Evolutionary conservation across 53 echinoderm and acorn worm species (phyloP), one percentile per base, ranked within the genome.

Genomic region (Holothuria leucospilota): DNA sequence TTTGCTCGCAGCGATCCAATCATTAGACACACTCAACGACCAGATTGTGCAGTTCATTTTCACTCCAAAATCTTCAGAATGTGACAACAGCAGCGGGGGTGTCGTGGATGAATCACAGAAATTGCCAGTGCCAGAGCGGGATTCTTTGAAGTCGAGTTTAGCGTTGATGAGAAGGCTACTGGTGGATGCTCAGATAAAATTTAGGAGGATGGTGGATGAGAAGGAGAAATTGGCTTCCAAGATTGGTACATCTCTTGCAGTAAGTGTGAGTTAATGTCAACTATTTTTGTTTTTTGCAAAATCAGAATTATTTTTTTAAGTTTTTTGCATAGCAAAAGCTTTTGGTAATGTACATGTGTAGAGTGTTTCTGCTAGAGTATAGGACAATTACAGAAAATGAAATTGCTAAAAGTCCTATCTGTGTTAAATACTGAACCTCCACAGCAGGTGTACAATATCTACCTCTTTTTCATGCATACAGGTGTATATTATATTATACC

Each of bases 1-100:
- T 56, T 56, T 63, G 39, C 71, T 18, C 25, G 24, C 95, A 97
- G 98, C 98, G 25, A 93, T 97, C 87, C 95, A 97, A 85, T 97
- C 98, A 2, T 74, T 97, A 62, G 98, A 97, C 82, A 90, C 88
- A 8, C 90, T 97, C 49, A 97, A 97, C 71, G 98, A 97, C 67
- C 98, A 97, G 77, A 95, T 97, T 40, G 98, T 97, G 21, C 98
- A 97, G 72, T 95, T 94, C 64, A 95, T 97, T 61, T 93, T 93
- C 74, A 93, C 93, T 29, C 98, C 95, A 30, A 93, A 94, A 71
- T 97, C 93, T 13, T 88, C 95, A 0, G 94, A 94, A 85, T 95
- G 95, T 85, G 93, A 97, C 56, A 89, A 71, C 20, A 90, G 86
- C 27, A 78, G 78, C 11, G 84, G 94, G 24, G 56, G 56, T 46